Conservation (phyloP, 2,113 vertebrate genomes). For the Entelurus aequoreus region DNA sequence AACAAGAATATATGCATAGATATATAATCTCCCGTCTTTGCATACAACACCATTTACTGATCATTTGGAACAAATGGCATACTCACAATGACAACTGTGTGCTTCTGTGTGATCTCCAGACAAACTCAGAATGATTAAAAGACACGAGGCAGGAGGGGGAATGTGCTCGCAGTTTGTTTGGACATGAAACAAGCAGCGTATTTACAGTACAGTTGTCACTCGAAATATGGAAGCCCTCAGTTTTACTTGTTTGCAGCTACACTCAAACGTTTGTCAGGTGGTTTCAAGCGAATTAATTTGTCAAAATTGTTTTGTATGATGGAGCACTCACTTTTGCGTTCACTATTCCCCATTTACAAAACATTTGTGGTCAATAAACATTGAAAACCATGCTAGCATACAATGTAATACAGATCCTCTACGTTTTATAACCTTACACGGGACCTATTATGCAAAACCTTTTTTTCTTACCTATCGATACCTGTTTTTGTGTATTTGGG, state of each 20-base stretch:
- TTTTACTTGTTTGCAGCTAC: slow-evolving; percentile 14
- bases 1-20: neutral
- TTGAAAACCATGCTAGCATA: no score
- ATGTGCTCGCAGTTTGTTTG: slow-evolving; percentile 37
- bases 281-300: neutral
- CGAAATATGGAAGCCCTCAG: slow-evolving; percentile 28
- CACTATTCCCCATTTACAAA: no score
- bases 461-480: no score
- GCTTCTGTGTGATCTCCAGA: slow-evolving; percentile 14
- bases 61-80: slow-evolving; percentile 26
- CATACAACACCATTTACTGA: slow-evolving; percentile 15
- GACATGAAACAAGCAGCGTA: slow-evolving; percentile 51
- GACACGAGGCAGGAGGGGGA: slow-evolving; percentile 7
- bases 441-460: no score
- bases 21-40: neutral
- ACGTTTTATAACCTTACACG: no score
- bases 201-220: slow-evolving; percentile 52
- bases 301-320: no score
- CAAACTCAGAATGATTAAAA: slow-evolving; percentile 24
- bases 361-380: no score
- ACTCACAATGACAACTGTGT: slow-evolving; percentile 24
- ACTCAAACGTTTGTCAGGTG: neutral
- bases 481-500: no score
- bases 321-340: no score
- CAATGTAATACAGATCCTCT: no score